phyloP scores from a whole-genome alignment of 2,888 invertebrate genomes.

The Steromphala cineraria region DNA sequence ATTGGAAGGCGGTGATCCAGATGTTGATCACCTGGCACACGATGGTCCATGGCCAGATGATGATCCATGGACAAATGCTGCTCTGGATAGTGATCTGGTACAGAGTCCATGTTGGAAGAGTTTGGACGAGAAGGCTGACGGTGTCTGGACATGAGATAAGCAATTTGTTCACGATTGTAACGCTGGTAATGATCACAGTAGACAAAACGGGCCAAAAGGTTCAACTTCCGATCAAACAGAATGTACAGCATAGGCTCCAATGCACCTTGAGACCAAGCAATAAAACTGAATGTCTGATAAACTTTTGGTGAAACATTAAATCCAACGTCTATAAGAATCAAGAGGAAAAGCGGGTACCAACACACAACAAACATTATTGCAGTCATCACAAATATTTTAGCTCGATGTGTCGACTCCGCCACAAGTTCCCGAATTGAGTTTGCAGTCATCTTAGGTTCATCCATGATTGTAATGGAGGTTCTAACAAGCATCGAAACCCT shows the following conservation, averaged over 20 bases:
- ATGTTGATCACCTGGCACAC: background rate
- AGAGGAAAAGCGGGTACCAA: slow-evolving; percentile 74
- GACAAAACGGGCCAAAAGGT: slow-evolving; percentile 62
- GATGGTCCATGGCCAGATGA: background rate
- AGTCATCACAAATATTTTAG: slow-evolving; percentile 71
- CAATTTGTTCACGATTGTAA: slow-evolving; percentile 51
- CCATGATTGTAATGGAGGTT: slow-evolving; percentile 67
- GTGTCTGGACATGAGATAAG: slow-evolving; percentile 52
- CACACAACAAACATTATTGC: slow-evolving; percentile 68
- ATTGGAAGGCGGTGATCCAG: background rate
- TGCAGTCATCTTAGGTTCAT: slow-evolving; percentile 55
- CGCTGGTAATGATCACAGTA: slow-evolving; percentile 61
- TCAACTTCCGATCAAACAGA: slow-evolving; percentile 72
- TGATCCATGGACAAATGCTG: slow-evolving; percentile 7
- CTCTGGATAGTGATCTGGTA: background rate
- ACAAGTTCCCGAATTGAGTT: slow-evolving; percentile 63
- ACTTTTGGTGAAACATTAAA: slow-evolving; percentile 71
- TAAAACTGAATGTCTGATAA: slow-evolving; percentile 73
- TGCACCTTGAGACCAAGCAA: slow-evolving; percentile 74
- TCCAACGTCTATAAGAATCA: slow-evolving; percentile 71
- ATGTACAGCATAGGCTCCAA: slow-evolving; percentile 73
- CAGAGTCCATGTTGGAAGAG: slow-evolving; percentile 8
- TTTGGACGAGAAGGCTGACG: slow-evolving; percentile 24
- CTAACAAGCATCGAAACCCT: slow-evolving; percentile 70
- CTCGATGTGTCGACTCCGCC: slow-evolving; percentile 68